A percentile compares a stretch with the other conserved stretches of the same genome.
Conservation (phyloP, 2,888 invertebrate genomes). For the Ethmia dodecea region DNA sequence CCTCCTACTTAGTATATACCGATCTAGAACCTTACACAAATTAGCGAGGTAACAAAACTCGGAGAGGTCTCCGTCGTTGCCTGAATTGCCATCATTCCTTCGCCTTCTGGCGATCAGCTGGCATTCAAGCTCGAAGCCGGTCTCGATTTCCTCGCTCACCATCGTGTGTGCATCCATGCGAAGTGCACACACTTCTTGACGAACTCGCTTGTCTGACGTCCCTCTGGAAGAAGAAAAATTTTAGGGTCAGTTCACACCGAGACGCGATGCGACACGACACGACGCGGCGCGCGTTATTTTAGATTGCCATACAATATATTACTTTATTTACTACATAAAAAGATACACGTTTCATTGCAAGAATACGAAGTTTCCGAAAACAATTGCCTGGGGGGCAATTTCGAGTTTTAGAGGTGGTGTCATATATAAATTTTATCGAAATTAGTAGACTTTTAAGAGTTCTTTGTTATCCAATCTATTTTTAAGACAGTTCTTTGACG, state of each 20-base stretch:
- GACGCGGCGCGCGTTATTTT: background rate
- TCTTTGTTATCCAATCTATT: constrained; percentile 92
- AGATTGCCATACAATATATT: background rate
- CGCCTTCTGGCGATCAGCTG: constrained; percentile 81
- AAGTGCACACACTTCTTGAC: constrained; percentile 91
- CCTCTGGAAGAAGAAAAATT: constrained; percentile 78
- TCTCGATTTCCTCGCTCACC: constrained; percentile 92
- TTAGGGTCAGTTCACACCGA: too few relatives aligned
- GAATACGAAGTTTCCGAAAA: too few relatives aligned
- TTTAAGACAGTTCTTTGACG: constrained; percentile 94
- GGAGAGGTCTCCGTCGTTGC: constrained; percentile 76
- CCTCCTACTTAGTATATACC: too few relatives aligned
- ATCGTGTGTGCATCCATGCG: constrained; percentile 91
- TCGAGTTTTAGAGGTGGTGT: too few relatives aligned
- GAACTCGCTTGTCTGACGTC: constrained; percentile 87
- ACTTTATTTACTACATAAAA: background rate
- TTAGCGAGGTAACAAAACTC: constrained; percentile 79
- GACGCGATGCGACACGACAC: background rate
- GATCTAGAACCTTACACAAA: constrained; percentile 11
- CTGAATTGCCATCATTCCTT: constrained; percentile 66
- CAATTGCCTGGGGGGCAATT: too few relatives aligned
- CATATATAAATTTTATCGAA: too few relatives aligned
- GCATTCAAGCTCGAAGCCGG: constrained; percentile 91
- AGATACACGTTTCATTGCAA: background rate
- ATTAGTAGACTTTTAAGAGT: too few relatives aligned